Conservation (phyloP, 2,797 vertebrate species). For the Diplodus puntazzo region DNA sequence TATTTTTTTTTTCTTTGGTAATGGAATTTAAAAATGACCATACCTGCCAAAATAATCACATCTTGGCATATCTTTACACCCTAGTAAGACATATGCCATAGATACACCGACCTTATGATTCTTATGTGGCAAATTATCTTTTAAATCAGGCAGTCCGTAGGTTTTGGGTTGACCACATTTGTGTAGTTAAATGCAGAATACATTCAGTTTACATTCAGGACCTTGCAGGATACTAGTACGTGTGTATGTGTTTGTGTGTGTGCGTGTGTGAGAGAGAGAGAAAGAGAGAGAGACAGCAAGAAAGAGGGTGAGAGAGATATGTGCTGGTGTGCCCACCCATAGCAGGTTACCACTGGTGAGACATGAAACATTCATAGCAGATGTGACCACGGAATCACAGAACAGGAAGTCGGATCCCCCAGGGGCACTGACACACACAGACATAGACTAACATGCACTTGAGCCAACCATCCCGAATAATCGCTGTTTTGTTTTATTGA, state of each 20-base stretch:
- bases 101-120: not conserved
- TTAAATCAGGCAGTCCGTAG: not conserved
- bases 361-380: conserved; percentile 93
- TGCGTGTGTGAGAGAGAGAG: not conserved
- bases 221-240: conserved; percentile 12
- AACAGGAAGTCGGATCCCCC: conserved; percentile 88
- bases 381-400: conserved; percentile 90
- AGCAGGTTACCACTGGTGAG: conserved; percentile 87
- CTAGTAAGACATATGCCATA: not conserved
- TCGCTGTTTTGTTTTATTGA: conserved; percentile 89
- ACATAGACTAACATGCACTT: conserved; percentile 5
- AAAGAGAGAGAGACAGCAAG: too few relatives aligned
- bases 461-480: conserved; percentile 87
- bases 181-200: conserved; percentile 11
- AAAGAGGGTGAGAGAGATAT: too few relatives aligned
- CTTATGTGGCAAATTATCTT: not conserved
- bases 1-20: too few relatives aligned
- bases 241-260: not conserved
- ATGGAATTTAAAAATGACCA: too few relatives aligned
- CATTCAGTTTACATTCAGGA: not conserved
- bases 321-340: conserved; percentile 32
- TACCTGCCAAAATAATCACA: too few relatives aligned
- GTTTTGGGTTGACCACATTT: conserved; percentile 15
- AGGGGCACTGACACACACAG: conserved; percentile 75
- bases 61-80: too few relatives aligned